These are phyloP conservation scores for Phasia obesa DNA, from an alignment of 2,888 invertebrate genomes.

Conservation along the genomic window DNA sequence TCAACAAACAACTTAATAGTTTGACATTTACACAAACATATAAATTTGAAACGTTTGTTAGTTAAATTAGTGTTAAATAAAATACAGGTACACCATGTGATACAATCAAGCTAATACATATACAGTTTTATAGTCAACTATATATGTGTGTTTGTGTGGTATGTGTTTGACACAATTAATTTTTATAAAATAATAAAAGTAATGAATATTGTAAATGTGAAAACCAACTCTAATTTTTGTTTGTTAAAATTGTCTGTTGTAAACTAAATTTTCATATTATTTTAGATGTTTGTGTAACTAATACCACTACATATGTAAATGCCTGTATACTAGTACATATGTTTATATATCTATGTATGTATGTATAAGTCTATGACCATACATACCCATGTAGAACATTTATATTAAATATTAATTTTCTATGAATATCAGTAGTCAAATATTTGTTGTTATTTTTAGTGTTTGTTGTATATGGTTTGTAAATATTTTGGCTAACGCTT, in stretches of 20 bases:
- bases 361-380: neutral
- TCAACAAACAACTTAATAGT: constrained; percentile 51
- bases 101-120: neutral
- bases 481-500: constrained; percentile 10
- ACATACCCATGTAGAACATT: constrained; percentile 69
- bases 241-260: constrained; percentile 21
- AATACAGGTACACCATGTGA: constrained; percentile 6
- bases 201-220: constrained; percentile 54
- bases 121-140: neutral
- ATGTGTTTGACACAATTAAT: neutral
- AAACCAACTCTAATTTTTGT: constrained; percentile 53
- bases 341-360: neutral
- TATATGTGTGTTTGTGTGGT: neutral
- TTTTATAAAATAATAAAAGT: constrained; percentile 38
- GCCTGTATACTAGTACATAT: constrained; percentile 7
- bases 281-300: neutral
- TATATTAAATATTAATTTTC: constrained; percentile 79
- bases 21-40: neutral
- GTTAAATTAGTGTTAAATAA: constrained; percentile 8
- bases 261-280: constrained; percentile 6
- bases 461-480: constrained; percentile 5
- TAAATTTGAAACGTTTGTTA: neutral
- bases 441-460: constrained; percentile 35
- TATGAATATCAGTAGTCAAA: constrained; percentile 71
- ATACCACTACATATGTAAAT: constrained; percentile 13